A percentile compares a stretch with the other conserved stretches of the same genome.
Evolutionary conservation across 1,140 invertebrate species (phyloP).

Genomic region (Papilio aristodemus): DNA sequence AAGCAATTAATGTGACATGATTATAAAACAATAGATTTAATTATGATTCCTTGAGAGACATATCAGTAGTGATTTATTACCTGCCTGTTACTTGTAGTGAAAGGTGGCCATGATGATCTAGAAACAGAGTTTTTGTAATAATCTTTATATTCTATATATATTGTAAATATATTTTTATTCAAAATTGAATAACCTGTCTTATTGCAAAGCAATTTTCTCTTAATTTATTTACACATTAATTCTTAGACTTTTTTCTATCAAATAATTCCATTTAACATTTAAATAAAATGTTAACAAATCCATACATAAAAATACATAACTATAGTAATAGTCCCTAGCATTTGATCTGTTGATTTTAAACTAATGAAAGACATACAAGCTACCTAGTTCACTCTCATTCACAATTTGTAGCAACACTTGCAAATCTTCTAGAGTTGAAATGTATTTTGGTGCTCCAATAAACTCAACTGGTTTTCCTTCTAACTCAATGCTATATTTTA

Average conservation of each 20-base stretch:
- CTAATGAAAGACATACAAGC: slow-evolving; percentile 68
- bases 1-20: not conserved
- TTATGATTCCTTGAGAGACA: not conserved
- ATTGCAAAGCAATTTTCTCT: slow-evolving; percentile 20
- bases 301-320: slow-evolving; percentile 31
- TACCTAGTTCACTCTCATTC: slow-evolving; percentile 70
- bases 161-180: slow-evolving; percentile 32
- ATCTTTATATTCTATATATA: slow-evolving; percentile 27
- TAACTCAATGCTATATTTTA: slow-evolving; percentile 72
- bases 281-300: slow-evolving; percentile 10
- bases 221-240: slow-evolving; percentile 21
- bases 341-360: slow-evolving; percentile 36
- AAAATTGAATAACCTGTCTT: slow-evolving; percentile 23
- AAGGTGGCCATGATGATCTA: slow-evolving; percentile 15
- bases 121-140: slow-evolving; percentile 18
- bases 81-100: not conserved
- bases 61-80: not conserved
- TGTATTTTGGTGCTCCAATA: slow-evolving; percentile 75
- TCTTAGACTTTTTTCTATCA: slow-evolving; percentile 10
- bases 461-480: slow-evolving; percentile 73
- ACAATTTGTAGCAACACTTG: slow-evolving; percentile 78
- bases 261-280: slow-evolving; percentile 22
- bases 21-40: not conserved
- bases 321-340: slow-evolving; percentile 40
- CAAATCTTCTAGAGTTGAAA: slow-evolving; percentile 73